Base-by-base conservation (phyloP, 1,140 invertebrate species). In the Ceratina calcarata region DNA sequence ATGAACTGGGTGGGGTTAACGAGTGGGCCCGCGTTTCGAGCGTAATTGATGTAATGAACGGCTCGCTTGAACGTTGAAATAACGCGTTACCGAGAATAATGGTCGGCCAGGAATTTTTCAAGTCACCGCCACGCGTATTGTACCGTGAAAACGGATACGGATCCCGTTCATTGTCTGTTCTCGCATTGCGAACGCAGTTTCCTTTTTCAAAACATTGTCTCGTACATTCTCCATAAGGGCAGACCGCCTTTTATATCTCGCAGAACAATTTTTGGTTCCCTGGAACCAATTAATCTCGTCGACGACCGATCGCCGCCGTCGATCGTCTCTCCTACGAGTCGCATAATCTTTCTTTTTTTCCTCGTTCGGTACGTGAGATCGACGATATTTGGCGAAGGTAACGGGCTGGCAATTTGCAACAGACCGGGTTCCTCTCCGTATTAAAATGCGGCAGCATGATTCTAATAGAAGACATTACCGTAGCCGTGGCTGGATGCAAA, bases 361-460 rank as follows among this genome's bases (percentile, higher is more conserved):
- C 49, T 32, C 7, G 10, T 76, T 60, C n/a, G 18, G 8, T 24
- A 24, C 32, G 51, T 58, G 74, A 49, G 16, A 15, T 8, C 27
- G 49, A 65, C 60, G 76, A 78, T 78, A 73, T 79, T 78, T 72
- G 77, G 69, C 32, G 49, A 10, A 51, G 72, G 55, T 57, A 57
- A 37, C 27, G n/a, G 22, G 51, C 62, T 20, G 65, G 58, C 61
- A 68, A 77, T 60, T 58, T 37, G 53, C 61, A 60, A 67, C 37
- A 1, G 62, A 32, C 27, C 24, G 18, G 51, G 66, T 10, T 51
- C 24, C 58, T 22, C 49, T 67, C 51, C 70, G 84, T 89, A 88
- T 90, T 90, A 89, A 90, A 90, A 90, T 89, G 87, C 87, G 83
- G 51, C 80, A 82, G 86, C 88, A 89, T 89, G 89, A 90, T 89